Base-by-base conservation (phyloP, 2,888 invertebrate genomes). In the Drosophila affinis region DNA sequence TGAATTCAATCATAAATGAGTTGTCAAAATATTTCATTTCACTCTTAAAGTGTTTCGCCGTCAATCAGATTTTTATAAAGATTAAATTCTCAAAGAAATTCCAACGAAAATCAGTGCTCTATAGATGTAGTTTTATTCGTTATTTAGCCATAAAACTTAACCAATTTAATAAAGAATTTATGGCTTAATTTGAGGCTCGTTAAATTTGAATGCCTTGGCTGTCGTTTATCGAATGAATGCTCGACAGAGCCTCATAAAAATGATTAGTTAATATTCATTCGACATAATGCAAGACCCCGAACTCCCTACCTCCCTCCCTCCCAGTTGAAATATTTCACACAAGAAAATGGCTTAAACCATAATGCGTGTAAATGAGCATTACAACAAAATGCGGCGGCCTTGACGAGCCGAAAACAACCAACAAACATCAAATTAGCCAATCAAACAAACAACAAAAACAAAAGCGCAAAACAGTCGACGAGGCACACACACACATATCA, bases 331-430 rank as follows among this genome's bases (percentile, higher is more conserved):
- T 62, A 76, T 75, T 74, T 81, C 74, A 68, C 67, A 73, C 85
- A 81, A 73, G 60, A 76, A 76, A 73, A 81, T 70, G 64, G 45
- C 72, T 49, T 62, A 68, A 84, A 68, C 70, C 72, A 76, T 76
- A 78, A 83, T 73, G 76, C 76, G 72, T 73, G 69, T 72, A 78
- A 78, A 78, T 76, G 75, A 78, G 81, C 87, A 74, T 84, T 84
- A 78, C 68, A 65, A 56, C 71, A 78, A 87, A 65, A 46, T 72
- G 39, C n/a, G 75, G n/a, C n/a, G 81, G 78, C 84, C 84, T 87
- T 87, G 78, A 61, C 46, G 14, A 24, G 56, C 39, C 62, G 47
- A 29, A 52, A 59, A 32, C 54, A 29, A 54, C 17, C 67, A 56
- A 74, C 68, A 62, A 62, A 63, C 52, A 59, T 44, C 21, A 71